Evolutionary conservation across 2,888 invertebrate species (phyloP).

Genomic region (Thera obeliscata): DNA sequence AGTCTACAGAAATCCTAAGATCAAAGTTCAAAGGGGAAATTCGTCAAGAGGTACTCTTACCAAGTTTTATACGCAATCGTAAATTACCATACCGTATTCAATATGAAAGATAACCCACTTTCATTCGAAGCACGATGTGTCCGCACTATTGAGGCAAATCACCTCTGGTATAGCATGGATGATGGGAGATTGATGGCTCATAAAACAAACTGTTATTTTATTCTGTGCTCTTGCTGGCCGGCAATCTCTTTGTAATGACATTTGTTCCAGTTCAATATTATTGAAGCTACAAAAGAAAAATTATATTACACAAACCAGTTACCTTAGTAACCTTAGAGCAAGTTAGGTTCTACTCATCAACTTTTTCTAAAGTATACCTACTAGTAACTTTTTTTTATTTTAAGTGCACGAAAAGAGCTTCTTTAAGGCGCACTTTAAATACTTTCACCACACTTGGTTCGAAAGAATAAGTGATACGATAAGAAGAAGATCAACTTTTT

Average conservation of each 20-base stretch:
- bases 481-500: no score
- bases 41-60: slow-evolving; percentile 7
- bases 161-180: slow-evolving; percentile 46
- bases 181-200: slow-evolving; percentile 49
- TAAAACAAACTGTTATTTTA: slow-evolving; percentile 11
- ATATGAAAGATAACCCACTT: slow-evolving; percentile 54
- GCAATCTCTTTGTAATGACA: slow-evolving; percentile 32
- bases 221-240: slow-evolving; percentile 6
- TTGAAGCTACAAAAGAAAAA: slow-evolving; percentile 4
- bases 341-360: no score
- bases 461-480: no score
- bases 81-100: slow-evolving; percentile 38
- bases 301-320: neutral
- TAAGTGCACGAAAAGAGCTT: no score
- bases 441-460: no score
- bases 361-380: no score
- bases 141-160: slow-evolving; percentile 52
- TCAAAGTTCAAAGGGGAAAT: slow-evolving; percentile 21
- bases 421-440: no score
- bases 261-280: slow-evolving; percentile 36
- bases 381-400: no score
- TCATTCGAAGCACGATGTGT: slow-evolving; percentile 47
- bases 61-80: slow-evolving; percentile 31
- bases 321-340: no score
- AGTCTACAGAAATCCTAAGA: slow-evolving; percentile 5